A percentile compares a stretch with the other conserved stretches of the same genome.
These are phyloP conservation scores for Cossypha heuglini DNA, from an alignment of 2,797 vertebrate genomes.

Conservation along the genomic window DNA sequence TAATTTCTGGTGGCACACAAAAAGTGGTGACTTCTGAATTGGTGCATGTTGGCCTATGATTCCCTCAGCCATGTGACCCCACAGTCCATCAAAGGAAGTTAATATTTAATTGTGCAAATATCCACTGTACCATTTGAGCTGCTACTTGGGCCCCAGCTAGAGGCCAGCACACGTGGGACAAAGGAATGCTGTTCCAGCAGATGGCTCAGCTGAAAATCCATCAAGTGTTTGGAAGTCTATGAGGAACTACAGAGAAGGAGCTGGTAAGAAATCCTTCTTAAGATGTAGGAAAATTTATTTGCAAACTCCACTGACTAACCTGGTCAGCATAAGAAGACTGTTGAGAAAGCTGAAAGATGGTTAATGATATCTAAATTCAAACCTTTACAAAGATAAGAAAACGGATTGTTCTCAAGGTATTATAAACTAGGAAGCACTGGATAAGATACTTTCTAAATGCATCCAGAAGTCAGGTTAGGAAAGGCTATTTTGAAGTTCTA, in stretches of 20 bases:
- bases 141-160: neutral
- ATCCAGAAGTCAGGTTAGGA: neutral
- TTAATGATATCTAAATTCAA: neutral
- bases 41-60: neutral
- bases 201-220: neutral
- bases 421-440: neutral
- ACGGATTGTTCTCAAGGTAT: fast-evolving
- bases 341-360: neutral
- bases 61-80: neutral
- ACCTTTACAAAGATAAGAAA: neutral
- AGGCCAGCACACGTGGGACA: neutral
- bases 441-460: neutral
- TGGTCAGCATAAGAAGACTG: neutral
- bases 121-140: neutral
- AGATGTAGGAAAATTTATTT: neutral
- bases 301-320: neutral
- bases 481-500: neutral
- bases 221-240: neutral
- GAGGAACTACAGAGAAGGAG: neutral
- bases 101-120: neutral
- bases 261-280: neutral
- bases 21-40: neutral
- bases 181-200: neutral
- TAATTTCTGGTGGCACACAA: neutral
- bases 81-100: neutral